Percentiles rank a stretch among this genome's conserved stretches.
These are phyloP conservation scores for Euzetes globulus DNA, from an alignment of 2,888 invertebrate species.

Conservation along the genomic window DNA sequence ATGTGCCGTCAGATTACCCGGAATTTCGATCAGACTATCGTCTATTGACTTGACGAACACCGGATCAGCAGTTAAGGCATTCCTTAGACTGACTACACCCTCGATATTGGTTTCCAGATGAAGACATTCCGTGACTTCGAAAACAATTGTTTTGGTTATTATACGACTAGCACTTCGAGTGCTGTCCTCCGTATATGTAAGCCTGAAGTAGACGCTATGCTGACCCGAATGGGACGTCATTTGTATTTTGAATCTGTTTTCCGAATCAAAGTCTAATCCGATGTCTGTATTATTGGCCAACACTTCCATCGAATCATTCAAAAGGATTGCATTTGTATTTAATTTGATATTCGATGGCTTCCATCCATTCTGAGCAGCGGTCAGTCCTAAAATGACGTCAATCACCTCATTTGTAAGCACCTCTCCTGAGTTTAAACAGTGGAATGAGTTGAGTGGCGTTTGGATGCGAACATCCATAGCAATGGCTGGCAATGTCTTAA, in stretches of 20 bases:
- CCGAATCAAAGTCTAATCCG: neutral
- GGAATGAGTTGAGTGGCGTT: neutral
- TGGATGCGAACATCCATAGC: neutral
- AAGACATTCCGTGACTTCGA: conserved; percentile 21
- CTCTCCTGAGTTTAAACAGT: neutral
- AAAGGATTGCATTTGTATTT: conserved; percentile 15
- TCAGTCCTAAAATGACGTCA: neutral
- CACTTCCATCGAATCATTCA: neutral
- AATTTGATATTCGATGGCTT: neutral
- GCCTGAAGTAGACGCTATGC: neutral
- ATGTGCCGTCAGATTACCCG: conserved; percentile 20
- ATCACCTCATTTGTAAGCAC: conserved; percentile 16
- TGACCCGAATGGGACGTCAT: neutral
- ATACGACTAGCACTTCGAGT: neutral
- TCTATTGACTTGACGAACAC: neutral
- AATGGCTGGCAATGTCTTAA: conserved; percentile 29
- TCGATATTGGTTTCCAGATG: neutral
- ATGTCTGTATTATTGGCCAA: neutral
- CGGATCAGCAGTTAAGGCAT: neutral
- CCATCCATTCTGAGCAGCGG: neutral
- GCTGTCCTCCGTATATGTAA: neutral
- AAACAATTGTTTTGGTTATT: neutral
- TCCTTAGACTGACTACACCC: conserved; percentile 25
- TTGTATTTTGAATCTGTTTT: conserved; percentile 21
- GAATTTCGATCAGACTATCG: neutral